phyloP scores from a whole-genome alignment of 2,888 invertebrate genomes.

The Onthophagus sagittarius region DNA sequence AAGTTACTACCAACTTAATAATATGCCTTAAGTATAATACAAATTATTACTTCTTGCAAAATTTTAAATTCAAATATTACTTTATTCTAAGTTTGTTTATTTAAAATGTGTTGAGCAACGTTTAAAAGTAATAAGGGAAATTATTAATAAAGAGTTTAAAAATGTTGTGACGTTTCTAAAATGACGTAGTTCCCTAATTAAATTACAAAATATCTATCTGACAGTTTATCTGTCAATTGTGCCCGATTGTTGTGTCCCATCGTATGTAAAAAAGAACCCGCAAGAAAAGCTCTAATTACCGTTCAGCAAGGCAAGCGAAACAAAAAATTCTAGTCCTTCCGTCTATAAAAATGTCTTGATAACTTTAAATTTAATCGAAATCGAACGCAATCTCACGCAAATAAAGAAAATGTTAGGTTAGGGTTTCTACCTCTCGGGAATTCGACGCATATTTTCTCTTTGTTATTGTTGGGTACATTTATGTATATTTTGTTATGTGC shows the following conservation, averaged over 20 bases:
- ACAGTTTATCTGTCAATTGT: neutral
- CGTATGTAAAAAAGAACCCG: neutral
- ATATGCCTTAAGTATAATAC: too few relatives aligned
- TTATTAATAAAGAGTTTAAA: neutral
- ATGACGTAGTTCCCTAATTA: neutral
- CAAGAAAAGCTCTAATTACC: conserved; percentile 4
- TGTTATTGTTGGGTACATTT: neutral
- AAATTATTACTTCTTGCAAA: too few relatives aligned
- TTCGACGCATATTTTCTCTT: too few relatives aligned
- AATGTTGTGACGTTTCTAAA: neutral
- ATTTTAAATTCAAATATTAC: too few relatives aligned
- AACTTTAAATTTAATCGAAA: neutral
- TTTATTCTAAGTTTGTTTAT: too few relatives aligned
- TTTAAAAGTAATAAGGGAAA: too few relatives aligned
- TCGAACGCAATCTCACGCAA: neutral
- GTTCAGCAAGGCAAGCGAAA: neutral
- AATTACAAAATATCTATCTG: neutral
- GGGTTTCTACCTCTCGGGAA: neutral
- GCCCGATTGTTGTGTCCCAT: neutral
- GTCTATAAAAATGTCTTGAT: neutral
- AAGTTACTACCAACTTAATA: too few relatives aligned
- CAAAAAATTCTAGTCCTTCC: neutral
- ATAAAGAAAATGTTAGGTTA: neutral
- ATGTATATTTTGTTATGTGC: neutral
- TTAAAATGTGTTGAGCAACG: too few relatives aligned